These are phyloP conservation scores for Drosophila leontia DNA, from an alignment of 1,140 invertebrate species.

Conservation along the genomic window DNA sequence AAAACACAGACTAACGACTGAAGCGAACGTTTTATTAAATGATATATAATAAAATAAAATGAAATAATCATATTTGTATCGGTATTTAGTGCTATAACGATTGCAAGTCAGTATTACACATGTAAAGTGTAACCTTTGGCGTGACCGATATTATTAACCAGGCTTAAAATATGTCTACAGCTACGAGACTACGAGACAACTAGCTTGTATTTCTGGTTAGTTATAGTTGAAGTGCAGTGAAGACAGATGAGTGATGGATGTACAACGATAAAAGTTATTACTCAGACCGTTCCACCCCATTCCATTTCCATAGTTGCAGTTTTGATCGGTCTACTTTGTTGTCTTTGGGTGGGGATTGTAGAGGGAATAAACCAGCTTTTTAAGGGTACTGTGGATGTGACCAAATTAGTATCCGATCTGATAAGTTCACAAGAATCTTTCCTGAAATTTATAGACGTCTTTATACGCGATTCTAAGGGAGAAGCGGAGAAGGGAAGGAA, in stretches of 20 bases:
- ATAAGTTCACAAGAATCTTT: neutral
- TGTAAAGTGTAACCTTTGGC: constrained; percentile 6
- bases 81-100: neutral
- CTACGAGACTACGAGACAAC: no score
- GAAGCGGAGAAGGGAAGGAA: no score
- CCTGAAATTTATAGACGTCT: no score
- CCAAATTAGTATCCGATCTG: neutral
- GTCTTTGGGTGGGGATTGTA: neutral
- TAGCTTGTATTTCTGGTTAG: neutral
- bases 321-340: constrained; percentile 1
- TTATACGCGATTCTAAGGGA: no score
- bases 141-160: constrained; percentile 21
- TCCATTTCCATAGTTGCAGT: neutral
- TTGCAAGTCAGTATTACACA: neutral
- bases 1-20: neutral
- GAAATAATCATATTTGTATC: neutral
- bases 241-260: constrained; percentile 17
- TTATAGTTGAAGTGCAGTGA: constrained; percentile 6
- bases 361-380: neutral
- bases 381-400: neutral
- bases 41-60: neutral
- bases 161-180: constrained; percentile 1
- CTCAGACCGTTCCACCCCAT: neutral
- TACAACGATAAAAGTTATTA: neutral
- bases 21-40: no score